phyloP scores from a whole-genome alignment of 2,113 vertebrate genomes.

The Litocranius walleri region DNA sequence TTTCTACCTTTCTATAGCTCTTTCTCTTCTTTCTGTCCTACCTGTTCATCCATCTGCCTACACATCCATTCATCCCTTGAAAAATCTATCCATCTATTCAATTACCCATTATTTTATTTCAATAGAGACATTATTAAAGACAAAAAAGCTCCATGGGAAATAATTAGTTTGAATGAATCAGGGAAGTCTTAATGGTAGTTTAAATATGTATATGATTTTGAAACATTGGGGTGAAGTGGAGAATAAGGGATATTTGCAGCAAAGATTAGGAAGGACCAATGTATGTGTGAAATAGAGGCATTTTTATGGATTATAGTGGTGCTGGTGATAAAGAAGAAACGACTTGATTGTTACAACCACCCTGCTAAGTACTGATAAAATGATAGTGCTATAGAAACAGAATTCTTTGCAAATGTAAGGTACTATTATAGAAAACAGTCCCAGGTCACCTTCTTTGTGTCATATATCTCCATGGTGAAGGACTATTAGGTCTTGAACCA shows the following conservation, averaged over 20 bases:
- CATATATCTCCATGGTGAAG: not conserved
- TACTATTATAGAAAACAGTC: not conserved
- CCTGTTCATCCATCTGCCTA: not conserved
- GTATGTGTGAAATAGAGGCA: not conserved
- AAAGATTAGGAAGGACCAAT: not conserved
- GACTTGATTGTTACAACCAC: not conserved
- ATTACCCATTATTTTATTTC: not conserved
- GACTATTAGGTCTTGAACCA: not conserved
- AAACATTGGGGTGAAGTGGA: not conserved
- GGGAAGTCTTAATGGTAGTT: not conserved
- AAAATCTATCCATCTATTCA: not conserved
- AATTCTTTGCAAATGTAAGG: not conserved
- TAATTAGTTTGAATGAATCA: not conserved
- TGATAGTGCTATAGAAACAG: not conserved
- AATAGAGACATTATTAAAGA: not conserved
- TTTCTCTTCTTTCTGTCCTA: not conserved
- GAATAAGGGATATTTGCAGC: not conserved
- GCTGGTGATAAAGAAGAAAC: not conserved
- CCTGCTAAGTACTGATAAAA: not conserved
- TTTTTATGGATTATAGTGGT: not conserved
- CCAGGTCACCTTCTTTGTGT: not conserved
- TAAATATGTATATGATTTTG: constrained; percentile 30
- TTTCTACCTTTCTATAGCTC: not conserved
- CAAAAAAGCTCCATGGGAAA: not conserved
- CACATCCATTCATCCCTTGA: not conserved